A percentile compares a stretch with the other conserved stretches of the same genome.
Conservation (phyloP, 2,797 vertebrate species). For the Columba guinea region DNA sequence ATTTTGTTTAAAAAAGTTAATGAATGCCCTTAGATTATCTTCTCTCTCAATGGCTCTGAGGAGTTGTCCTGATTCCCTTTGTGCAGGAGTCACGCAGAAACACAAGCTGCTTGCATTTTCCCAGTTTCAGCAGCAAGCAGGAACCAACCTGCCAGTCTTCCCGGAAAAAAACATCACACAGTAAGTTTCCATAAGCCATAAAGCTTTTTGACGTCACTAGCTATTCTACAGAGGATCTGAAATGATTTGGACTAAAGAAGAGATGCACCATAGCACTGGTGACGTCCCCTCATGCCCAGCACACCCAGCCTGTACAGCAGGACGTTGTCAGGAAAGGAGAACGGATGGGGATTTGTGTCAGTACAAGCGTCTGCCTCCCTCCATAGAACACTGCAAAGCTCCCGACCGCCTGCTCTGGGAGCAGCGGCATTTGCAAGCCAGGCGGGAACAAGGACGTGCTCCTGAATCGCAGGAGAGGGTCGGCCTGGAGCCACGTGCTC, state of each 20-base stretch:
- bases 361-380: slow-evolving; percentile 19
- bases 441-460: not conserved
- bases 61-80: slow-evolving; percentile 68
- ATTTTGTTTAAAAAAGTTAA: slow-evolving; percentile 73
- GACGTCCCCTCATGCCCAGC: slow-evolving; percentile 10
- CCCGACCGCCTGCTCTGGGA: not conserved
- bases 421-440: not conserved
- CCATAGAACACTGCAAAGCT: not conserved
- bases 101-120: slow-evolving; percentile 52
- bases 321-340: slow-evolving; percentile 8
- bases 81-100: slow-evolving; percentile 61
- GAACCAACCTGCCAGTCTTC: slow-evolving; percentile 63
- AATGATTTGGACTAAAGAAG: slow-evolving; percentile 56
- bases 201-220: slow-evolving; percentile 38
- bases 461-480: not conserved
- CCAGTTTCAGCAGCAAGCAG: slow-evolving; percentile 64
- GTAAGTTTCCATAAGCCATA: slow-evolving; percentile 61
- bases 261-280: slow-evolving; percentile 33
- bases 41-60: slow-evolving; percentile 65
- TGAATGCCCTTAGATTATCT: slow-evolving; percentile 76
- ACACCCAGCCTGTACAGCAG: not conserved
- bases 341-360: not conserved
- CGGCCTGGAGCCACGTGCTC: not conserved
- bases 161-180: slow-evolving; percentile 30
- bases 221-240: slow-evolving; percentile 61